Percentiles rank a stretch among this genome's conserved stretches.
These are phyloP conservation scores for Scaptomyza montana DNA, from an alignment of 1,140 invertebrate species.

Conservation along the genomic window DNA sequence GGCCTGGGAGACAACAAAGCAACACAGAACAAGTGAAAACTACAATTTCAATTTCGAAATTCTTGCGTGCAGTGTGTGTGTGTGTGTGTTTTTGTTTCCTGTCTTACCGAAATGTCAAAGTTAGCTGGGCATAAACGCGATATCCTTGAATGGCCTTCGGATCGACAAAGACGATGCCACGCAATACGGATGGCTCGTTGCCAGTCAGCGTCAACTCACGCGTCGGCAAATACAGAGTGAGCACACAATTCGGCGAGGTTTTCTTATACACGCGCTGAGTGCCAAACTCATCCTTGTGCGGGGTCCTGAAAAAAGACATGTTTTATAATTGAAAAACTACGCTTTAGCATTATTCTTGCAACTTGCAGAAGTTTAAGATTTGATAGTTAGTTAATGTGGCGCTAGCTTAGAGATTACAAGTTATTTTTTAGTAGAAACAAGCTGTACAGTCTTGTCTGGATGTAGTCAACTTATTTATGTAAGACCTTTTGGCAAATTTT, in stretches of 20 bases:
- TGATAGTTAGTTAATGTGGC: no score
- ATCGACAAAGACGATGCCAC: slow-evolving; percentile 92
- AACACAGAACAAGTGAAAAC: no score
- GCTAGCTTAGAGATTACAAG: no score
- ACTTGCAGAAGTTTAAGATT: no score
- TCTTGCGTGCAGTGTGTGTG: background rate
- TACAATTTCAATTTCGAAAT: background rate
- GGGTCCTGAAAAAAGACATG: slow-evolving; percentile 31
- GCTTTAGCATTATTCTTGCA: background rate
- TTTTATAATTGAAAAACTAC: background rate
- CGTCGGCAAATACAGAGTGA: slow-evolving; percentile 91
- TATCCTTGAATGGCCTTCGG: slow-evolving; percentile 86
- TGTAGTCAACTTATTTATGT: no score
- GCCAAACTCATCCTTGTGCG: slow-evolving; percentile 69
- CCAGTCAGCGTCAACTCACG: slow-evolving; percentile 91
- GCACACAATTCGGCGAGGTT: slow-evolving; percentile 91
- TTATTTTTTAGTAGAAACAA: no score
- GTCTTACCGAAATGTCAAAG: slow-evolving; percentile 90
- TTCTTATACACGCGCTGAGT: slow-evolving; percentile 85
- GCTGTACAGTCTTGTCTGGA: no score
- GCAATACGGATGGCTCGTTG: slow-evolving; percentile 89
- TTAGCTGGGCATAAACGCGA: slow-evolving; percentile 93
- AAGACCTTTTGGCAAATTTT: no score
- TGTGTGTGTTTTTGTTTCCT: background rate
- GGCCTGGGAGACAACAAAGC: no score